Evolutionary conservation across 2,888 invertebrate genomes (phyloP), one percentile per base, ranked within the genome.

Genomic region (Morpho deidamia): DNA sequence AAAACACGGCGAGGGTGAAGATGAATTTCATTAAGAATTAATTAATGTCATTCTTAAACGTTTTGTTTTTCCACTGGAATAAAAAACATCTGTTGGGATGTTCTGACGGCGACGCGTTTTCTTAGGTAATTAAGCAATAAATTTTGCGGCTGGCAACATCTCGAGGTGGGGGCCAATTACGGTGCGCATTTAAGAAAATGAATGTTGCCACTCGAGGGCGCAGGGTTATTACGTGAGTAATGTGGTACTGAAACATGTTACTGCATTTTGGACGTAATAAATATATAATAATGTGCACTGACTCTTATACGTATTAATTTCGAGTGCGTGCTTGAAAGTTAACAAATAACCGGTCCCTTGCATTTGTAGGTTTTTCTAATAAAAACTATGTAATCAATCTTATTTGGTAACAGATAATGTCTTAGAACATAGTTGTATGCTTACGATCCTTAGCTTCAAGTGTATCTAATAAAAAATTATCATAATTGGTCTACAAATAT

Each of bases 91-190:
- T 88, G 89, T 82, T 73, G 81, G 75, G 73, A 72, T 70, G 75
- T 64, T 71, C 64, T 64, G 65, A 71, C 71, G 69, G 79, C 83
- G 88, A 81, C 82, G 87, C 76, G 81, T 84, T 84, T 83, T 82
- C 87, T 84, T 83, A 87, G 90, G 90, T 90, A 90, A 90, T 90
- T 90, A 90, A 90, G 90, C 75, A 90, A 90, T 90, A 90, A 90
- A 90, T 90, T 90, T 86, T 77, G 83, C 72, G 79, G 82, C 86
- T 80, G 83, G 83, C 79, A 83, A 81, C 86, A 80, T 77, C 71
- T 68, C 76, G 80, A 87, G 85, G 87, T 87, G 80, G 85, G 83
- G 87, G 81, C 79, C 84, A 81, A 84, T 87, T 87, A 84, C 80
- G 78, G 61, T 60, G 71, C 62, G 81, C 85, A 74, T 83, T 87